Evolutionary conservation across 1,140 invertebrate species (phyloP).

Genomic region (Phortica variegata): DNA sequence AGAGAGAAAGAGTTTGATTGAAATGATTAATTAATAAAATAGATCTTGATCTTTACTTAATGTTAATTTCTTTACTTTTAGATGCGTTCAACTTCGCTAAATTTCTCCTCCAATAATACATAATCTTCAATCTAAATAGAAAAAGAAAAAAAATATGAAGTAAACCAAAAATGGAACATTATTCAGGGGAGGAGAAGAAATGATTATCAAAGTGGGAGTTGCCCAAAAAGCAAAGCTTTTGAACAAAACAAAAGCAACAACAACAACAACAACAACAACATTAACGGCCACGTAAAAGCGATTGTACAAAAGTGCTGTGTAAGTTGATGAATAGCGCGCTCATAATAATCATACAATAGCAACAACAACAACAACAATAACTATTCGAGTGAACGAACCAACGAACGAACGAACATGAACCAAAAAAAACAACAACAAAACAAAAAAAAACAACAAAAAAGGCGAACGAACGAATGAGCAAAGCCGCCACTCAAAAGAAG

Average conservation of each 20-base stretch:
- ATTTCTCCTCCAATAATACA: too few relatives aligned
- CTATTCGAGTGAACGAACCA: conserved; percentile 7
- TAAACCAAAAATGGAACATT: neutral
- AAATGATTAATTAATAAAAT: too few relatives aligned
- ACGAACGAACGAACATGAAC: conserved; percentile 14
- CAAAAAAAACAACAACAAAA: conserved; percentile 1
- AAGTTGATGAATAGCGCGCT: conserved; percentile 53
- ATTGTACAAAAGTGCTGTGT: conserved; percentile 5
- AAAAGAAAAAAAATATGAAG: conserved; percentile 11
- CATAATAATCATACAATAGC: conserved; percentile 35
- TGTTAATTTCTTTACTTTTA: too few relatives aligned
- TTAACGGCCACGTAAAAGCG: conserved; percentile 15
- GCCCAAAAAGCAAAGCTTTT: conserved; percentile 39
- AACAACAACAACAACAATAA: conserved; percentile 1
- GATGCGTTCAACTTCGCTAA: too few relatives aligned
- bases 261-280: conserved; percentile 16
- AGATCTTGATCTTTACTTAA: too few relatives aligned
- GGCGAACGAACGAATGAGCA: conserved; percentile 50
- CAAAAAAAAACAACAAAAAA: neutral
- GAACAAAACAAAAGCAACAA: conserved; percentile 3
- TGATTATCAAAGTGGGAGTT: conserved; percentile 48
- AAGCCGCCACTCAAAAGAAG: conserved; percentile 33
- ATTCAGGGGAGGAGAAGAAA: conserved; percentile 16
- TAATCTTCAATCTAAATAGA: conserved; percentile 9
- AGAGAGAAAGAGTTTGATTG: too few relatives aligned